Conservation (phyloP, 2,888 invertebrate genomes). For the Hylaea fasciaria region DNA sequence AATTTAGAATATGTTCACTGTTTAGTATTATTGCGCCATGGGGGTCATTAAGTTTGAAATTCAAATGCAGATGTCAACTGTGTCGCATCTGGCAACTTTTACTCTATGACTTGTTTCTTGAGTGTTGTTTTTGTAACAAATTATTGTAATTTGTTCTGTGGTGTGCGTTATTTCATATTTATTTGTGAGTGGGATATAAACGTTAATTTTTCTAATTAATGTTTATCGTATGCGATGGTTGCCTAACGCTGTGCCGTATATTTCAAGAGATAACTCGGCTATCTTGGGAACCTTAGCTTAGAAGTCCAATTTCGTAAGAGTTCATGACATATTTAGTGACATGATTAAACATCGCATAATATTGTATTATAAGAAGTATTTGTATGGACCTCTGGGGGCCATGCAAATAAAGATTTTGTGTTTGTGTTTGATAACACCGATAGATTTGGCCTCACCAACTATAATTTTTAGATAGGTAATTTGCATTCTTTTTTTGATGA, state of each 20-base stretch:
- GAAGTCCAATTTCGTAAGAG: conserved; percentile 28
- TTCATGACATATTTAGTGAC: conserved; percentile 13
- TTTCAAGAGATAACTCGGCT: conserved; percentile 36
- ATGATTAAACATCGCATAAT: no score
- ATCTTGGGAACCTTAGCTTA: conserved; percentile 33
- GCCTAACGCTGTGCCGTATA: conserved; percentile 1
- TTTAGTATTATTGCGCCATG: conserved; percentile 78
- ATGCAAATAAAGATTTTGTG: no score
- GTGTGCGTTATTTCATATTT: conserved; percentile 22
- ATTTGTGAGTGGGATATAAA: conserved; percentile 25
- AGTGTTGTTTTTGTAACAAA: conserved; percentile 24
- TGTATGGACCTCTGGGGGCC: no score
- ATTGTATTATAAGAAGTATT: not conserved
- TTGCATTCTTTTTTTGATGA: no score
- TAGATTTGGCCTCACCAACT: no score
- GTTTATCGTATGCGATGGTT: not conserved
- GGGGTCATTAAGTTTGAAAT: conserved; percentile 77
- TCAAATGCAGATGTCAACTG: conserved; percentile 70
- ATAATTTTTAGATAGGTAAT: no score
- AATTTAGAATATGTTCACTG: conserved; percentile 82
- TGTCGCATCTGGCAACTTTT: conserved; percentile 71
- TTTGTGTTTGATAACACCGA: no score
- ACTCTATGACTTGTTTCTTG: conserved; percentile 31
- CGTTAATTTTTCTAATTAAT: conserved; percentile 26
- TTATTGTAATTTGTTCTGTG: conserved; percentile 37